Evolutionary conservation across 2,888 invertebrate genomes (phyloP).

Genomic region (Rotaria magnacalcarata): DNA sequence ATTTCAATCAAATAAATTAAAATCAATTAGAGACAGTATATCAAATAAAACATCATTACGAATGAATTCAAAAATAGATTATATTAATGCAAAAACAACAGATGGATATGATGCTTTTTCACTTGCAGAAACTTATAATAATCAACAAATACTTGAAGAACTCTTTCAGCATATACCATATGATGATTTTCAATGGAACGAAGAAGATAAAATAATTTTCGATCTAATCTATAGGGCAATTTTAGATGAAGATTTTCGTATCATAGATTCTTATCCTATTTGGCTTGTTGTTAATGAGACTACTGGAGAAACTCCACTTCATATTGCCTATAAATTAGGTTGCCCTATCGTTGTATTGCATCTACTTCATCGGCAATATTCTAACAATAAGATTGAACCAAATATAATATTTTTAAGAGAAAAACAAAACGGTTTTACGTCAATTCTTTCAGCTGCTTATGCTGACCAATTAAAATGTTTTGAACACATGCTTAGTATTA

Average conservation of each 20-base stretch:
- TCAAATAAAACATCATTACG: neutral
- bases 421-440: neutral
- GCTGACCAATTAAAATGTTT: neutral
- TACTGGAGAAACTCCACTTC: neutral
- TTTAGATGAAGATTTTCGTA: neutral
- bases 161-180: neutral
- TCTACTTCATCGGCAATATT: neutral
- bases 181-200: neutral
- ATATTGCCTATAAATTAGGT: neutral
- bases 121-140: neutral
- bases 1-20: neutral
- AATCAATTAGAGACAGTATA: neutral
- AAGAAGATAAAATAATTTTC: neutral
- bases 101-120: neutral
- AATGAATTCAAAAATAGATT: neutral
- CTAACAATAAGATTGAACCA: neutral
- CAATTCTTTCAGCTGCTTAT: neutral
- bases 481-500: neutral
- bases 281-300: neutral
- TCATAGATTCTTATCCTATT: neutral
- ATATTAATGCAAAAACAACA: neutral
- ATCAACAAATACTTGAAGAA: neutral
- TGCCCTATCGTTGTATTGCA: neutral
- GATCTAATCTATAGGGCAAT: neutral
- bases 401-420: neutral